A percentile compares a stretch with the other conserved stretches of the same genome.
Evolutionary conservation across 2,888 invertebrate genomes (phyloP).

Genomic region (Siphlonurus alternatus): DNA sequence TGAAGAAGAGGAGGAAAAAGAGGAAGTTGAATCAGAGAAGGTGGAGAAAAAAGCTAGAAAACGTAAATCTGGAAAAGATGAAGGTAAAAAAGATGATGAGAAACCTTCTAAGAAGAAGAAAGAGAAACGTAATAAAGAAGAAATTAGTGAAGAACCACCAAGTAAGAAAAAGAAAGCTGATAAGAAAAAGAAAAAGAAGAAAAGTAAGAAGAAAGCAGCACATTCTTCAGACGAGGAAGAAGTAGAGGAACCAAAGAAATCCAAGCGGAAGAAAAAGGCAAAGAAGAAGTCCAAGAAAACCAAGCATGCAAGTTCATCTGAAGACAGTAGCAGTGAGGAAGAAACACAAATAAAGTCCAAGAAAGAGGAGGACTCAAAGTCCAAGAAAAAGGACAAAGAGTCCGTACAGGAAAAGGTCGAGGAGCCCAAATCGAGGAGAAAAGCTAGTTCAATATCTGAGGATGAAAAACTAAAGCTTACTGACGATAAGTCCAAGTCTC

Average conservation of each 20-base stretch:
- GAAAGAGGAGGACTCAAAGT: constrained; percentile 3
- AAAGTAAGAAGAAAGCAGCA: background rate
- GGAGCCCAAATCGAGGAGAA: no score
- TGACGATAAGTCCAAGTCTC: no score
- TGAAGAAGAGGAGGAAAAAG: constrained; percentile 13
- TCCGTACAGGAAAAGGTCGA: no score
- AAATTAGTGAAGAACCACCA: background rate
- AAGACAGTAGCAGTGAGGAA: constrained; percentile 8
- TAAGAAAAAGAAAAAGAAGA: background rate
- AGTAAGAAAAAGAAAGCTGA: background rate
- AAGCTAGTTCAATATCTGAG: no score
- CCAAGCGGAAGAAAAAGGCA: background rate
- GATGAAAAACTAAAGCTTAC: no score
- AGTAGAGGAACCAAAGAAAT: background rate
- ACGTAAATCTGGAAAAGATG: background rate
- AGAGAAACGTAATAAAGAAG: background rate
- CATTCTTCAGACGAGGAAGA: background rate
- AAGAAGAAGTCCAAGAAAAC: background rate
- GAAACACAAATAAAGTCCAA: constrained; percentile 8
- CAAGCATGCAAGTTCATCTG: background rate
- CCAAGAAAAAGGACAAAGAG: background rate
- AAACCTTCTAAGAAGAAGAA: background rate
- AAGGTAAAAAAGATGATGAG: background rate
- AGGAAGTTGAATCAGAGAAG: constrained; percentile 7
- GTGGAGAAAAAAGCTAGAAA: background rate